These are phyloP conservation scores for Desmodus rotundus DNA, from an alignment of 2,113 vertebrate genomes.

Conservation along the genomic window DNA sequence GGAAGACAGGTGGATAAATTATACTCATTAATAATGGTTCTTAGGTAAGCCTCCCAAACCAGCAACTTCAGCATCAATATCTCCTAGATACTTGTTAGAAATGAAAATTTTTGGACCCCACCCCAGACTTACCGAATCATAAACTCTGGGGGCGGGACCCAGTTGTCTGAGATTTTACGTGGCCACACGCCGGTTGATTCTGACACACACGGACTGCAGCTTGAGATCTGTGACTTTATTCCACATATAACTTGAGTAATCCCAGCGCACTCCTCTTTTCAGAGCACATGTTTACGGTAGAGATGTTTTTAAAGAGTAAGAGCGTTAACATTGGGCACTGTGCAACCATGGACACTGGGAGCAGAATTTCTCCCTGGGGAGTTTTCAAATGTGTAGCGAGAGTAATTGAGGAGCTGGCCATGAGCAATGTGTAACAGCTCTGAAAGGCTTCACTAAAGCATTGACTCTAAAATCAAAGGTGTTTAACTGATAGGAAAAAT, in stretches of 20 bases:
- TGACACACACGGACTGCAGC: background rate
- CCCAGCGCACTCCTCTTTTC: background rate
- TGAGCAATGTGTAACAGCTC: background rate
- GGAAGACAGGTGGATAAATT: background rate
- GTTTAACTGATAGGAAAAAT: slow-evolving; percentile 62
- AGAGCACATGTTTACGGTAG: background rate
- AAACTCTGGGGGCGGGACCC: fast-evolving
- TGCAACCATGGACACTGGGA: background rate
- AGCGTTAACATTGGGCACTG: background rate
- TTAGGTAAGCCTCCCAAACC: background rate
- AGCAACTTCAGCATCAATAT: background rate
- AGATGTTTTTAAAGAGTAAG: background rate
- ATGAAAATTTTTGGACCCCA: background rate
- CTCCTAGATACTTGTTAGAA: background rate
- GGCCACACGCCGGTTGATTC: fast-evolving
- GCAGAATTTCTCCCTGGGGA: background rate
- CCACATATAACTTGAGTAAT: background rate
- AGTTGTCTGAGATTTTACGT: background rate
- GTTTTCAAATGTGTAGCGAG: background rate
- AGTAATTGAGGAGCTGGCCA: slow-evolving; percentile 6
- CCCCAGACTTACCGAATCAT: background rate
- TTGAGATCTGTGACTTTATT: background rate
- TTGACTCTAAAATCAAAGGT: slow-evolving; percentile 62
- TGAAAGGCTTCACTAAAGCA: slow-evolving; percentile 23
- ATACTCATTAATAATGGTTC: background rate